Conservation (phyloP, 2,113 vertebrate genomes). For the Ictalurus punctatus region DNA sequence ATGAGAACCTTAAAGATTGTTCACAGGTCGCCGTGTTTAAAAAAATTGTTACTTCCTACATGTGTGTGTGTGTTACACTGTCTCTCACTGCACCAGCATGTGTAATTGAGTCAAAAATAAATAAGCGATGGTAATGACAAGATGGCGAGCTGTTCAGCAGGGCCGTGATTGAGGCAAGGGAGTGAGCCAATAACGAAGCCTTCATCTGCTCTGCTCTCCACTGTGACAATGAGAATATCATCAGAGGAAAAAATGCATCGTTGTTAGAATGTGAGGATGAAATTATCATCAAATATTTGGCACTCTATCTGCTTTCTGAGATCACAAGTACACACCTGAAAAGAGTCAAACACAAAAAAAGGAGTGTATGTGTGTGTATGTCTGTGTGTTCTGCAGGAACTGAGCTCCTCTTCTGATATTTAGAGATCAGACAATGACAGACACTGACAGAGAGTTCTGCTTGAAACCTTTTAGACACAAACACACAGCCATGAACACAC, state of each 20-base stretch:
- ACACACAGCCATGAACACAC: not conserved
- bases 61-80: conserved; percentile 30
- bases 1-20: conserved; percentile 49
- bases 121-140: conserved; percentile 65
- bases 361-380: not conserved
- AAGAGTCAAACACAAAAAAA: conserved; percentile 6
- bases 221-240: conserved; percentile 55
- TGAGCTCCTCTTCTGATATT: not conserved
- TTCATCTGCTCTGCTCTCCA: conserved; percentile 39
- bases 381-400: not conserved
- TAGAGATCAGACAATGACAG: not conserved
- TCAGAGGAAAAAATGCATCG: conserved; percentile 52
- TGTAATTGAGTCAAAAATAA: conserved; percentile 66
- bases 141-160: conserved; percentile 51
- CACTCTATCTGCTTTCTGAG: conserved; percentile 42
- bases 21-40: conserved; percentile 29
- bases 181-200: conserved; percentile 50
- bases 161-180: conserved; percentile 45
- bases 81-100: conserved; percentile 22
- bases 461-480: not conserved
- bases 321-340: conserved; percentile 26
- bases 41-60: conserved; percentile 30
- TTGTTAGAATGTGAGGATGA: conserved; percentile 48
- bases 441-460: not conserved
- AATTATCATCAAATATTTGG: conserved; percentile 56